phyloP scores from a whole-genome alignment of 2,797 vertebrate genomes.

The Tachyglossus aculeatus region DNA sequence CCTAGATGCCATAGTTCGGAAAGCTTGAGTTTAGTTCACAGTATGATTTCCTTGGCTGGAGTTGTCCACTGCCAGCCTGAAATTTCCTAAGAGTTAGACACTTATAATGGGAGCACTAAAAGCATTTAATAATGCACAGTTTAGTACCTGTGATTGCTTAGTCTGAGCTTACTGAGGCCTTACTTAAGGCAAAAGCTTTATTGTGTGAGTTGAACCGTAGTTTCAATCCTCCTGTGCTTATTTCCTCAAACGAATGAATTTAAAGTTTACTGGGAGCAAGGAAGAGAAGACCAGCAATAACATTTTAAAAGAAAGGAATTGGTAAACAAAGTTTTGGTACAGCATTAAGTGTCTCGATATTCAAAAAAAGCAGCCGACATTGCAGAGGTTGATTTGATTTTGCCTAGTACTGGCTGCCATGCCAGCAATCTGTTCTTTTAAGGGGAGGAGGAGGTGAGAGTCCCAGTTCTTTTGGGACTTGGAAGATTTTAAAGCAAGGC shows the following conservation, averaged over 20 bases:
- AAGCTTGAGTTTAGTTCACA: too few species aligned
- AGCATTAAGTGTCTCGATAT: not conserved
- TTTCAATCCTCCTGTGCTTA: not conserved
- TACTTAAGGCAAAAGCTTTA: not conserved
- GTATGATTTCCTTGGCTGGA: too few species aligned
- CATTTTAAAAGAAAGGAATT: slow-evolving; percentile 11
- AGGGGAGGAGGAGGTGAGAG: not conserved
- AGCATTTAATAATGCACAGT: too few species aligned
- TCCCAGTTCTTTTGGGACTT: not conserved
- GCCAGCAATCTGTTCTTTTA: not conserved
- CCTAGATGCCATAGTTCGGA: too few species aligned
- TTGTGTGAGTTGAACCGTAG: not conserved
- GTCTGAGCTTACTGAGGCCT: not conserved
- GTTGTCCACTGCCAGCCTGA: too few species aligned
- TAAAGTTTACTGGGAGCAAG: not conserved
- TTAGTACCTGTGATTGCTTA: too few species aligned
- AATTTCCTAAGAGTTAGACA: too few species aligned
- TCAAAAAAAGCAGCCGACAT: slow-evolving; percentile 15
- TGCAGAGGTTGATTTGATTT: slow-evolving; percentile 27
- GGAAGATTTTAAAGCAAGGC: not conserved
- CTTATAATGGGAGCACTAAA: too few species aligned
- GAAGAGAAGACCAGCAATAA: slow-evolving; percentile 14
- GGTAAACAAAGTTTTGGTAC: slow-evolving; percentile 1
- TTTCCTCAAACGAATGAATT: not conserved
- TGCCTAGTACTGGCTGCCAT: slow-evolving; percentile 2